phyloP scores from a whole-genome alignment of 2,888 invertebrate species.

The Aricia artaxerxes region DNA sequence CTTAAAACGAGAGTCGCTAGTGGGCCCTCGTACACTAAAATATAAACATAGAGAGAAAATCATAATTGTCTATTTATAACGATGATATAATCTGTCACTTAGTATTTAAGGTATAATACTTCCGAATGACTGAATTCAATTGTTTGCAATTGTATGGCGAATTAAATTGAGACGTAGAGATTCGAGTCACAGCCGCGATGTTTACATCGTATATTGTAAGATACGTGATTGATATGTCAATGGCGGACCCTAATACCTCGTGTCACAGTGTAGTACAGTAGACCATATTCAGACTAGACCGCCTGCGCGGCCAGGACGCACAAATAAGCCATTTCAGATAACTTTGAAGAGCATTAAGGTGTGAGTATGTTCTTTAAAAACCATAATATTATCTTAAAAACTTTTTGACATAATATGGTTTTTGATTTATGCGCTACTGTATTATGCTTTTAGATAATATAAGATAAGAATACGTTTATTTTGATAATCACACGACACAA shows the following conservation, averaged over 20 bases:
- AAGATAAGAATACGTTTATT: no score
- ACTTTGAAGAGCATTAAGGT: no score
- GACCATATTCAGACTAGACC: no score
- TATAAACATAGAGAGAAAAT: background rate
- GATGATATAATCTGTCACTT: background rate
- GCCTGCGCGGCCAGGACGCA: background rate
- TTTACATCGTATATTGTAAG: conserved; percentile 43
- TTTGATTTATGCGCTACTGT: no score
- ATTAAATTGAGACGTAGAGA: background rate
- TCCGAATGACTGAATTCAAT: conserved; percentile 5
- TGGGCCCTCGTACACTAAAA: no score
- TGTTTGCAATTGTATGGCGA: conserved; percentile 17
- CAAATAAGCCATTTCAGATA: no score
- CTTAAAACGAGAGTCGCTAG: no score
- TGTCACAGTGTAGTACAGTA: background rate
- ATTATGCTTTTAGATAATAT: no score
- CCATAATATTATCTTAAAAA: no score
- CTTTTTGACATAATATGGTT: no score
- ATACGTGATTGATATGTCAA: conserved; percentile 48
- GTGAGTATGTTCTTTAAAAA: no score
- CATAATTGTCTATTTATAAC: background rate
- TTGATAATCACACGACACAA: no score
- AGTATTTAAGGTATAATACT: conserved; percentile 14
- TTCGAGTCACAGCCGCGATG: conserved; percentile 37
- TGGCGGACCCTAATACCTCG: conserved; percentile 9